Base-by-base conservation (phyloP, 2,113 vertebrate species). In the Burhinus bistriatus region DNA sequence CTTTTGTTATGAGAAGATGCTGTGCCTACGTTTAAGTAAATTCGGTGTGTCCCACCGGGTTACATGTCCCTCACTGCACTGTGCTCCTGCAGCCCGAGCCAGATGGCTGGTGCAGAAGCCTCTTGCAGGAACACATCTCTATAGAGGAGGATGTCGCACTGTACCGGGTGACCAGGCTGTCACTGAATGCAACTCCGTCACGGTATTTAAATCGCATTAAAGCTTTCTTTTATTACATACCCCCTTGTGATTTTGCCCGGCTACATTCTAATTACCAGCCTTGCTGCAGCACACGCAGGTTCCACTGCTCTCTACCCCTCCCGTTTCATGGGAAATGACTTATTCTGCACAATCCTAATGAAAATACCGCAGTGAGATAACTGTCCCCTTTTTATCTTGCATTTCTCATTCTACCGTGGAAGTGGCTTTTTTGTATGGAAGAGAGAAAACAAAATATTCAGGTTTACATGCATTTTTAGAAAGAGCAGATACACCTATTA, bases 161-260 rank as follows among this genome's bases (percentile, higher is more conserved):
- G 89, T 40, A 52, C 98, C 66, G 96, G 83, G 94, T 92, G 98
- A 96, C 98, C 97, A 98, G 98, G 94, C 98, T 98, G 98, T 90
- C 97, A 95, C 76, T 92, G 97, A 98, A 98, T 97, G 97, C 95
- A 97, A 84, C 98, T 98, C 98, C 98, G 98, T 99, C 99, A 99
- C 95, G 98, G 98, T 99, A 98, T 98, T 99, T 99, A 98, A 99
- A 99, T 99, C 99, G 98, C 99, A 99, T 99, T 99, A 99, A 98
- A 98, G 98, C 98, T 97, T 98, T 97, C 98, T 97, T 98, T 98
- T 98, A 98, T 99, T 99, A 98, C 98, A 95, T 96, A 83, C 65
- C 97, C 98, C 98, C 98, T 97, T 98, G 98, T 97, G 99, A 98
- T 92, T 98, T 97, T 97, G 98, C 98, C 98, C 98, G 98, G 98